Conservation (phyloP, 92 coral and sea anemone species). For the Zoanthus sociatus region DNA sequence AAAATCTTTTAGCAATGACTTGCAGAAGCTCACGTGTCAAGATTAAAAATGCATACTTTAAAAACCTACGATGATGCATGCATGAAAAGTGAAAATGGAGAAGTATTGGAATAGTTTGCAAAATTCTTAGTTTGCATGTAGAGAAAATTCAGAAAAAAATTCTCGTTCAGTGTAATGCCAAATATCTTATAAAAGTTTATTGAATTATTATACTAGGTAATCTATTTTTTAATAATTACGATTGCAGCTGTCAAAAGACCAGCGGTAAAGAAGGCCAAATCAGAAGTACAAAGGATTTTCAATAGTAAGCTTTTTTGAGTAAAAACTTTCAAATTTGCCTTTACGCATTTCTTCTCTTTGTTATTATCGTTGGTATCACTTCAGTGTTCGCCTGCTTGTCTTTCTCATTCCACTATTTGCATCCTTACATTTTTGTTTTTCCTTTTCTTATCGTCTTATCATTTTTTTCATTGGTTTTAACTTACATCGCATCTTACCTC, state of each 20-base stretch:
- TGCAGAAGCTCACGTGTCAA: too few species aligned
- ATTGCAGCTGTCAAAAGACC: slow-evolving; percentile 37
- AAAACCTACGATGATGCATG: not conserved
- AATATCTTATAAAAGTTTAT: not conserved
- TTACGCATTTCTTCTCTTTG: not conserved
- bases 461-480: not conserved
- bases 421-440: not conserved
- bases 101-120: not conserved
- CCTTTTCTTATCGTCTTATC: not conserved
- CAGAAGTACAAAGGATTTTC: slow-evolving; percentile 73
- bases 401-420: not conserved
- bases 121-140: not conserved
- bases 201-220: not conserved
- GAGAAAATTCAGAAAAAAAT: not conserved
- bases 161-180: not conserved
- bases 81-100: not conserved
- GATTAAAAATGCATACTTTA: too few species aligned
- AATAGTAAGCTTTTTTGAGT: slow-evolving; percentile 61
- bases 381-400: not conserved
- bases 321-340: not conserved
- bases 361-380: not conserved
- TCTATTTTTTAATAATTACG: not conserved
- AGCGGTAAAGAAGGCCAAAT: slow-evolving; percentile 74
- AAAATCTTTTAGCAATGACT: too few species aligned
- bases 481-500: not conserved